A percentile compares a stretch with the other conserved stretches of the same genome.
Conservation (phyloP, 2,888 invertebrate species). For the Fragum sueziense region DNA sequence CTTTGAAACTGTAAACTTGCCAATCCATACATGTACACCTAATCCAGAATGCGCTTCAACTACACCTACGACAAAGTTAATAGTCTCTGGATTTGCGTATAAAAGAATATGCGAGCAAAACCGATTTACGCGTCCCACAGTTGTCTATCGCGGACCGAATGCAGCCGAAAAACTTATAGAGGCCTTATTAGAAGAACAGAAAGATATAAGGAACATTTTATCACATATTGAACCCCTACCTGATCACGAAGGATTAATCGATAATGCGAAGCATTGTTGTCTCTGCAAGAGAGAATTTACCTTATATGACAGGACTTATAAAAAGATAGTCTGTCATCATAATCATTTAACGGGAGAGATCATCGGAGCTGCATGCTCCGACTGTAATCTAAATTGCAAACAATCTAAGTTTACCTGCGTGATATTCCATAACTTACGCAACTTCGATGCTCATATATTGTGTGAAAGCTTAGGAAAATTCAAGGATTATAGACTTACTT, state of each 20-base stretch:
- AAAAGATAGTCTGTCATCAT: conserved; percentile 31
- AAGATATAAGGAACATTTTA: conserved; percentile 38
- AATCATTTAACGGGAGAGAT: conserved; percentile 38
- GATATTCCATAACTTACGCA: conserved; percentile 39
- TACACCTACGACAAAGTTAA: conserved; percentile 23
- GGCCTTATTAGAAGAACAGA: conserved; percentile 36
- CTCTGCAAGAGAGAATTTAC: conserved; percentile 40
- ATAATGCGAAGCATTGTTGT: conserved; percentile 29
- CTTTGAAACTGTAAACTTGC: conserved; percentile 39
- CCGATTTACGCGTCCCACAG: conserved; percentile 34
- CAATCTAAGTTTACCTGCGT: conserved; percentile 34
- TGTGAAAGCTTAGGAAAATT: conserved; percentile 28
- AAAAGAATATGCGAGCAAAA: conserved; percentile 36
- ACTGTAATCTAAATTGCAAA: conserved; percentile 34
- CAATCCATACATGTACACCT: conserved; percentile 35
- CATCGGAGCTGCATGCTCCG: conserved; percentile 33
- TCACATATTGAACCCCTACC: conserved; percentile 32
- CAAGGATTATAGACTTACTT: conserved; percentile 27
- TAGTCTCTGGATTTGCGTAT: conserved; percentile 42
- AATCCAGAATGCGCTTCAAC: conserved; percentile 30
- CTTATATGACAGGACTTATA: conserved; percentile 25
- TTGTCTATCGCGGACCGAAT: conserved; percentile 37
- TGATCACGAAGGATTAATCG: conserved; percentile 15
- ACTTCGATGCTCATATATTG: conserved; percentile 42
- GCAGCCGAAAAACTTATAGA: conserved; percentile 38